Evolutionary conservation across 2,888 invertebrate genomes (phyloP), one percentile per base, ranked within the genome.

Genomic region (Dermolepida albohirtum): DNA sequence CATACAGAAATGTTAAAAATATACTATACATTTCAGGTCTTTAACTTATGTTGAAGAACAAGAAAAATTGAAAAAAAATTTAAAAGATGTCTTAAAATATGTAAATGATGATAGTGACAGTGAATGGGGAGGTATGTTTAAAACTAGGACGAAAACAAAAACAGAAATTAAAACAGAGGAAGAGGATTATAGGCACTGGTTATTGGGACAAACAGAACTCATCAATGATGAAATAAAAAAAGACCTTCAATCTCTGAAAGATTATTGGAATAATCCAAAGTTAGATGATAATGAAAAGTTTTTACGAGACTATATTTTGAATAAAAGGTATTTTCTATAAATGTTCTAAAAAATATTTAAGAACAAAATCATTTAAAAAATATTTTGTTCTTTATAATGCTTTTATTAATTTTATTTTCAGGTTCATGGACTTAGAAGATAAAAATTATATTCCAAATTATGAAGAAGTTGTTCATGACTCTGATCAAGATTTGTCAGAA

Each of bases 291-390:
- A 90, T 39, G 98, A 98, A 80, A 91, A 92, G 65, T 99, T 96
- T 83, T 85, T 99, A 1, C 87, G 94, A 64, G 97, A 99, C 83
- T 98, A 94, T 81, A 90, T 98, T 74, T 84, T 98, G 41, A 94
- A 97, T 79, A 93, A 95, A 81, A 90, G 90, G 84, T 89, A 82
- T 67, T 39, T 62, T 39, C 0, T 29, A 6, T 34, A 5, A 5
- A 8, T 27, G 14, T 22, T 39, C 10, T 34, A n/a, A n/a, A n/a
- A n/a, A n/a, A 44, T 27, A 62, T 49, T 17, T 41, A 14, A 47
- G 44, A 34, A 34, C 16, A n/a, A 50, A 12, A 51, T n/a, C 12
- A 27, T 54, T 54, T 63, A 27, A 22, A 29, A n/a, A n/a, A n/a
- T n/a, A n/a, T n/a, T n/a, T n/a, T n/a, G n/a, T n/a, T n/a, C n/a